These are phyloP conservation scores for Turritopsis dohrnii DNA, from an alignment of 30 jellyfish, hydroid and myxozoan genomes.

Conservation along the genomic window DNA sequence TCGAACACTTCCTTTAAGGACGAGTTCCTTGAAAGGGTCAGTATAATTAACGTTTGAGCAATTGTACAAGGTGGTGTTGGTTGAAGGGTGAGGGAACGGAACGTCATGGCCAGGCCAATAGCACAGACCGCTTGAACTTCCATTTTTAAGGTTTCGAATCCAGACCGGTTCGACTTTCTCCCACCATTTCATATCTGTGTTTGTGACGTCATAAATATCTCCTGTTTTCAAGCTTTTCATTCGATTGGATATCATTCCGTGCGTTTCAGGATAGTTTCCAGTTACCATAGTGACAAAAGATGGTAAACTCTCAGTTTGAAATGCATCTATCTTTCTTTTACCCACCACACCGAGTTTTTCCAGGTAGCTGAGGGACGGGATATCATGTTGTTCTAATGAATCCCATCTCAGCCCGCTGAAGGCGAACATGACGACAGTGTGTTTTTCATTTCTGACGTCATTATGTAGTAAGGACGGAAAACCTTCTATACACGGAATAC, in stretches of 20 bases:
- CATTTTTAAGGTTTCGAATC: slow-evolving; percentile 62
- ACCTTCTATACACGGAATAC: not conserved
- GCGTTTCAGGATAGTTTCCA: slow-evolving; percentile 78
- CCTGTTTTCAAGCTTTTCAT: slow-evolving; percentile 52
- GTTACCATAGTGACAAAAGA: slow-evolving; percentile 78
- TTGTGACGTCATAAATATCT: slow-evolving; percentile 51
- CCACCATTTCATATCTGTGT: slow-evolving; percentile 75
- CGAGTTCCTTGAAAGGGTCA: slow-evolving; percentile 79
- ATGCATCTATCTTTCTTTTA: slow-evolving; percentile 47
- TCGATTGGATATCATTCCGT: slow-evolving; percentile 82
- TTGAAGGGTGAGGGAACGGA: not conserved
- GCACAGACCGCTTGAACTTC: slow-evolving; percentile 76
- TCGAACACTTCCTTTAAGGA: slow-evolving; percentile 29
- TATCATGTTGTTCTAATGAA: not conserved
- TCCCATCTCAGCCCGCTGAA: slow-evolving; percentile 91
- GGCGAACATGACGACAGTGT: slow-evolving; percentile 50
- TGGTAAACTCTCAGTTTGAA: slow-evolving; percentile 88
- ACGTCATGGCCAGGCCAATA: slow-evolving; percentile 95
- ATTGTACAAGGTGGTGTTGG: slow-evolving; percentile 8
- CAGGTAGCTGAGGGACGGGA: slow-evolving; percentile 54
- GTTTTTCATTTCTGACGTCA: not conserved
- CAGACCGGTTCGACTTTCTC: slow-evolving; percentile 83
- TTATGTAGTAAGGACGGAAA: not conserved
- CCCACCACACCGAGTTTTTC: slow-evolving; percentile 68
- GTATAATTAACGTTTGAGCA: slow-evolving; percentile 45